phyloP scores from a whole-genome alignment of 2,888 invertebrate genomes.

The Hypolimnas misippus region DNA sequence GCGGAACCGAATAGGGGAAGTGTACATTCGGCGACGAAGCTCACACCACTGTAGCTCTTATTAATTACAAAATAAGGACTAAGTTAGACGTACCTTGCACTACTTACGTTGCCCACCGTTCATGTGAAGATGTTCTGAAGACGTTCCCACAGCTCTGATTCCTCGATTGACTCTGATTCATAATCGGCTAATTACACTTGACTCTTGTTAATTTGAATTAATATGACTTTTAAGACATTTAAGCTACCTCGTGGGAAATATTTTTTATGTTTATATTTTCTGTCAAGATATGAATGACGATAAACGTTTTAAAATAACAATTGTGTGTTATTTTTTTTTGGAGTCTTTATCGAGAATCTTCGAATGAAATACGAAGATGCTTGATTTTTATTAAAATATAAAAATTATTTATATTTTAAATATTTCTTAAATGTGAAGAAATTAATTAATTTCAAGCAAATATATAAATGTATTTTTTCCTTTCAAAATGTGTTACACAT shows the following conservation, averaged over 20 bases:
- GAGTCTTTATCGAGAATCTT: background rate
- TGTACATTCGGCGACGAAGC: constrained; percentile 57
- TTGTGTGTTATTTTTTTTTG: background rate
- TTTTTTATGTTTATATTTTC: constrained; percentile 21
- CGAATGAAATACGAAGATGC: background rate
- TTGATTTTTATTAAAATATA: no score
- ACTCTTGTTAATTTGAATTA: constrained; percentile 51
- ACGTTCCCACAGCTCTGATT: constrained; percentile 82
- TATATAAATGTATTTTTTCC: no score
- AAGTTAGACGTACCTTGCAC: constrained; percentile 7
- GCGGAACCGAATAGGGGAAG: constrained; percentile 78
- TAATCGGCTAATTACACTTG: constrained; percentile 78
- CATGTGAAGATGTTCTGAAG: constrained; percentile 82
- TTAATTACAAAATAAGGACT: constrained; percentile 4
- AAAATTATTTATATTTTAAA: background rate
- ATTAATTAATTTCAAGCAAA: no score
- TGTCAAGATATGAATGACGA: background rate
- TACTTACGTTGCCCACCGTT: constrained; percentile 34
- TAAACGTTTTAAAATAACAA: background rate
- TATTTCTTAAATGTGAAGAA: constrained; percentile 23
- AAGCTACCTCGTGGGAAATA: constrained; percentile 36
- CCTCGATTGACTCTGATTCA: constrained; percentile 78
- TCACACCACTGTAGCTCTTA: constrained; percentile 13
- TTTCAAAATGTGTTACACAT: no score
- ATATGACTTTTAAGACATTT: constrained; percentile 35